A percentile compares a stretch with the other conserved stretches of the same genome.
Evolutionary conservation across 2,797 vertebrate genomes (phyloP).

Genomic region (Neopelma chrysocephalum): DNA sequence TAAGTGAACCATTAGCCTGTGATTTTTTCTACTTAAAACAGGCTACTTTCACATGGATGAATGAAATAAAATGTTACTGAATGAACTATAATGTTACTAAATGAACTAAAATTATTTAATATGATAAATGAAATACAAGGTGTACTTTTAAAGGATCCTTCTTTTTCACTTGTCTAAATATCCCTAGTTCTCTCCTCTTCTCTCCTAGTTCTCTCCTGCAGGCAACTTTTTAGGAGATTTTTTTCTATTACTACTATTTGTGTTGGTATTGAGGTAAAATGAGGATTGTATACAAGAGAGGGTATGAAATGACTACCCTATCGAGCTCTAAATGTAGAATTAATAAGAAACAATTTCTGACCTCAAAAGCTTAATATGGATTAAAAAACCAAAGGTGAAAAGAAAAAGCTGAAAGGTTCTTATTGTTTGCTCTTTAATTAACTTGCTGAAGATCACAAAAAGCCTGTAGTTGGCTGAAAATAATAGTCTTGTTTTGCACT

Average conservation of each 20-base stretch:
- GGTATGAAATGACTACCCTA: background rate
- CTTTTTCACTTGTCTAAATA: background rate
- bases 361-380: background rate
- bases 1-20: background rate
- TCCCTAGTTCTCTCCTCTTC: background rate
- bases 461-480: background rate
- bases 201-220: background rate
- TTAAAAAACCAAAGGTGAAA: background rate
- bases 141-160: background rate
- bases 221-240: background rate
- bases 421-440: constrained; percentile 7
- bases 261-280: background rate
- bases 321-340: background rate
- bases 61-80: background rate
- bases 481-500: background rate
- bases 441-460: background rate
- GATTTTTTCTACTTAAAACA: background rate
- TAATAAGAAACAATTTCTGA: background rate
- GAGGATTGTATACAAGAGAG: background rate
- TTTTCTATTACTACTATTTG: background rate
- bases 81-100: background rate
- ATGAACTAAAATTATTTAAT: background rate
- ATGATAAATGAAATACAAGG: background rate
- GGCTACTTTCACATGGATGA: background rate
- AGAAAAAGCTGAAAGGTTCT: background rate